Evolutionary conservation across 2,888 invertebrate genomes (phyloP).

Genomic region (Heliconius sara): DNA sequence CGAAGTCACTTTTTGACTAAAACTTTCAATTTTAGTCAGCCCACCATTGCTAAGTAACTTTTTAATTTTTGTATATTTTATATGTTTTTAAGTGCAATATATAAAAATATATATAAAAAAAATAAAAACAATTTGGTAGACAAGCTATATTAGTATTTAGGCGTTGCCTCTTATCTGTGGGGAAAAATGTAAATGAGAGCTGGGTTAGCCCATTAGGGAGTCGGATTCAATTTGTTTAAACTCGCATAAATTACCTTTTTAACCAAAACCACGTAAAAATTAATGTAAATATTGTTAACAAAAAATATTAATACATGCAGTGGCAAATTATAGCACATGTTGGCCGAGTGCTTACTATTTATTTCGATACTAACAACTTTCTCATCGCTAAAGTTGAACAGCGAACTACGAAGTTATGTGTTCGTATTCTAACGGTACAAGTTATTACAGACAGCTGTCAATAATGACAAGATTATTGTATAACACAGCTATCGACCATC

Average conservation of each 20-base stretch:
- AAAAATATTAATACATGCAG: not conserved
- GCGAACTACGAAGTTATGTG: conserved; percentile 16
- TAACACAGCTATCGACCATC: conserved; percentile 5
- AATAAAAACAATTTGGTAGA: conserved; percentile 7
- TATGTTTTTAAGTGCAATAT: too few relatives aligned
- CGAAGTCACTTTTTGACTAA: not conserved
- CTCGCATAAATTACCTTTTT: conserved; percentile 18
- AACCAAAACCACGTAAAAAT: conserved; percentile 1
- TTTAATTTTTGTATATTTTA: too few relatives aligned
- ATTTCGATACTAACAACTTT: conserved; percentile 21
- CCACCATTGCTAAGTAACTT: too few relatives aligned
- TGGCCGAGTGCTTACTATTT: conserved; percentile 6
- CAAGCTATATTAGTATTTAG: conserved; percentile 21
- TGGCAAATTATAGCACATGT: not conserved
- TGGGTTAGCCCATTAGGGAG: conserved; percentile 21
- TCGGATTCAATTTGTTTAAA: conserved; percentile 27
- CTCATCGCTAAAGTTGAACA: conserved; percentile 4
- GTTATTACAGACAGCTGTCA: conserved; percentile 28
- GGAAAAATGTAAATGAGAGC: conserved; percentile 27
- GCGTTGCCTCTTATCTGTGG: conserved; percentile 22
- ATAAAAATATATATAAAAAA: not conserved
- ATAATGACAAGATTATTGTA: conserved; percentile 25
- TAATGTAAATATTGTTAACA: not conserved
- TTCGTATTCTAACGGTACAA: conserved; percentile 18
- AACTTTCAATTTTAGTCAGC: not conserved